A percentile compares a stretch with the other conserved stretches of the same genome.
Conservation (phyloP, 1,140 invertebrate genomes). For the Euwallacea fornicatus region DNA sequence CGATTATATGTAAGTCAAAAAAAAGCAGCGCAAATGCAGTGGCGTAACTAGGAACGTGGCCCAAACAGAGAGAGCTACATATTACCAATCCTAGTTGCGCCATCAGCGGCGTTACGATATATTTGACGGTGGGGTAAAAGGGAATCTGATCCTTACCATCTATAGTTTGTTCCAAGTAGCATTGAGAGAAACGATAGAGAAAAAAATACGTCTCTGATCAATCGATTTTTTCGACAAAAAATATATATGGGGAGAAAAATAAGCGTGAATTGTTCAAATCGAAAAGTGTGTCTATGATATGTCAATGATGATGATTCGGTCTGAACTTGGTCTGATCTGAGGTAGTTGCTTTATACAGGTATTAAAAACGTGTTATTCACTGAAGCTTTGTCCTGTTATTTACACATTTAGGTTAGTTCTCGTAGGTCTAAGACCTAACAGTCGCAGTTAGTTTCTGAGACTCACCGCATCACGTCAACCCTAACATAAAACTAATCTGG, state of each 20-base stretch:
- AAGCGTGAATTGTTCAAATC: constrained; percentile 41
- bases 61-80: no score
- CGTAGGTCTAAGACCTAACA: no score
- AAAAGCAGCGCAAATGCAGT: constrained; percentile 22
- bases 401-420: no score
- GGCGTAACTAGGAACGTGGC: constrained; percentile 7
- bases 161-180: constrained; percentile 51
- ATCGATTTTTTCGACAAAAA: constrained; percentile 36
- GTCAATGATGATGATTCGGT: no score
- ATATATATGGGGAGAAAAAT: constrained; percentile 30
- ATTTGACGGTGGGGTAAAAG: constrained; percentile 38
- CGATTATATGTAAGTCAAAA: constrained; percentile 40
- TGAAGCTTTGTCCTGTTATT: no score
- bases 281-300: no score
- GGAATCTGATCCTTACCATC: constrained; percentile 54
- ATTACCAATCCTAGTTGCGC: background rate
- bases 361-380: no score
- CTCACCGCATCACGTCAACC: constrained; percentile 17
- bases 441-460: background rate
- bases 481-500: background rate
- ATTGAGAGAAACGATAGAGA: constrained; percentile 50
- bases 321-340: background rate
- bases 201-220: constrained; percentile 31
- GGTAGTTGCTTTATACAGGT: constrained; percentile 7
- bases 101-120: background rate